A percentile compares a stretch with the other conserved stretches of the same genome.
Evolutionary conservation across 2,888 invertebrate species (phyloP).

Genomic region (Eupithecia dodoneata): DNA sequence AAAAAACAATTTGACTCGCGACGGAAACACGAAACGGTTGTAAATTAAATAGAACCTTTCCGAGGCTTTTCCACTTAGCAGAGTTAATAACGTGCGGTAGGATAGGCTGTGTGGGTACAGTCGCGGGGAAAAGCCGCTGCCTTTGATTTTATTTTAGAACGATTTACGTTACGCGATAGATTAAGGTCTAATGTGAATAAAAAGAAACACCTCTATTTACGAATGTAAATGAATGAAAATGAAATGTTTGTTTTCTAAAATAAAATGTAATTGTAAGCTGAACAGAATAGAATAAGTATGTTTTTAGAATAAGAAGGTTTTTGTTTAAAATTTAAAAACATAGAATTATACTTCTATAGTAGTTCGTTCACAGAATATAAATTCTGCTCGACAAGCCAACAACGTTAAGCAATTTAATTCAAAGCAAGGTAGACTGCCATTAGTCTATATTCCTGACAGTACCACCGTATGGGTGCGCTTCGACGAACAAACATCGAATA

Average conservation of each 20-base stretch:
- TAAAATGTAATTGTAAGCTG: too few species aligned
- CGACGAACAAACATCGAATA: slow-evolving; percentile 51
- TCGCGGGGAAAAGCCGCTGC: slow-evolving; percentile 1
- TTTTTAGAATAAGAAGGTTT: too few species aligned
- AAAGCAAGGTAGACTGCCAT: too few species aligned
- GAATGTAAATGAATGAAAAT: too few species aligned
- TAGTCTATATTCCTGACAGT: not conserved
- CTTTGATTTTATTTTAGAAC: not conserved
- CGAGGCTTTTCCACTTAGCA: slow-evolving; percentile 35
- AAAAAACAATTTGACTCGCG: slow-evolving; percentile 12
- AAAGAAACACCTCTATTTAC: too few species aligned
- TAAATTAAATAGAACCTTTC: slow-evolving; percentile 36
- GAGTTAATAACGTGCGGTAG: slow-evolving; percentile 49
- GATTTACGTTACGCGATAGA: not conserved
- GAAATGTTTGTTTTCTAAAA: too few species aligned
- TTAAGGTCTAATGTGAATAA: not conserved
- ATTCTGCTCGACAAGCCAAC: too few species aligned
- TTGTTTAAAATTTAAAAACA: too few species aligned
- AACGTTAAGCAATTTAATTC: too few species aligned
- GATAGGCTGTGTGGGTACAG: slow-evolving; percentile 38
- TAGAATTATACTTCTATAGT: too few species aligned
- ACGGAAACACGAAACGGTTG: slow-evolving; percentile 11
- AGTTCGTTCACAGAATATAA: too few species aligned
- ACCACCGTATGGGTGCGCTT: slow-evolving; percentile 20
- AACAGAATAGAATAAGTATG: too few species aligned